phyloP scores from a whole-genome alignment of 2,888 invertebrate genomes.

The Zygogramma bicolorata region DNA sequence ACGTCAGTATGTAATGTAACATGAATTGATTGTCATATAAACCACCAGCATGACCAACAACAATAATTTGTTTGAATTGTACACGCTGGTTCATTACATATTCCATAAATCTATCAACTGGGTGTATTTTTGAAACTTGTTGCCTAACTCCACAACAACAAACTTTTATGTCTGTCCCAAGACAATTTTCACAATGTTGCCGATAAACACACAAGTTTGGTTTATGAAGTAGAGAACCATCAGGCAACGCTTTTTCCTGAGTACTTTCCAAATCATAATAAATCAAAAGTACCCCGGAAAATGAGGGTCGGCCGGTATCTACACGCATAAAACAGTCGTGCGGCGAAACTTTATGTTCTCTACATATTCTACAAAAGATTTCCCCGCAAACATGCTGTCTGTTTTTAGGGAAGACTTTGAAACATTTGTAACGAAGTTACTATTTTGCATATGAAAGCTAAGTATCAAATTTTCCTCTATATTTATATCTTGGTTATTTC shows the following conservation, averaged over 20 bases:
- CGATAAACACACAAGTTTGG: background rate
- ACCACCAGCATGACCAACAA: constrained; percentile 20
- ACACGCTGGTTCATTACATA: background rate
- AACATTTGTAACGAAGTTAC: background rate
- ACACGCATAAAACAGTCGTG: background rate
- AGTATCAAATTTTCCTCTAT: too few relatives aligned
- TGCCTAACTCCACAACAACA: background rate
- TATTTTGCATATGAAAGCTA: background rate
- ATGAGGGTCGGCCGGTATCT: background rate
- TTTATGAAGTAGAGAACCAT: background rate
- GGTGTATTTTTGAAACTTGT: constrained; percentile 8
- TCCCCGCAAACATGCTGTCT: background rate
- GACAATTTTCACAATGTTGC: background rate
- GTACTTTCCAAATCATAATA: background rate
- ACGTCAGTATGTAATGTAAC: constrained; percentile 17
- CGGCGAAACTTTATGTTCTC: background rate
- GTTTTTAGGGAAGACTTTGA: background rate
- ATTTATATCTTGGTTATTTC: too few relatives aligned
- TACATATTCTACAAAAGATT: background rate
- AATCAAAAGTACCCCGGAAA: background rate
- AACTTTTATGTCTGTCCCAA: background rate
- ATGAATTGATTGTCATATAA: constrained; percentile 26
- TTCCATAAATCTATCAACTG: background rate
- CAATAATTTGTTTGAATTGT: constrained; percentile 21
- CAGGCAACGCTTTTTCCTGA: background rate